Conservation (phyloP, 2,797 vertebrate species). For the Scomberomorus guttatus region DNA sequence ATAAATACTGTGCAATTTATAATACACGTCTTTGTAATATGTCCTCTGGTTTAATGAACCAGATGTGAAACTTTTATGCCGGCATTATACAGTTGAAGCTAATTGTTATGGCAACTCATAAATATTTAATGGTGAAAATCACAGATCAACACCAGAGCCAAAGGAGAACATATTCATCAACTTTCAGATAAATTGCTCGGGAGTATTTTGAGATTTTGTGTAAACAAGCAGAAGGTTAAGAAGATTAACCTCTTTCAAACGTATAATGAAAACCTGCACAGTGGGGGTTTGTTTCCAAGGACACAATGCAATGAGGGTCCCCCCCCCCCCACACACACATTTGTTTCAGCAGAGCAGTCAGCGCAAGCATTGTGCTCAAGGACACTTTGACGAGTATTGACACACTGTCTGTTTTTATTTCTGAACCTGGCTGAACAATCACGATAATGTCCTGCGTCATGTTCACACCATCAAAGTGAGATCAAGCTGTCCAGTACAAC, state of each 20-base stretch:
- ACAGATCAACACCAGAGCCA: background rate
- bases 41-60: too few species aligned
- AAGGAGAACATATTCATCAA: too few species aligned
- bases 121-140: background rate
- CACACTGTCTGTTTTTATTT: background rate
- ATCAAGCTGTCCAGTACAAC: background rate
- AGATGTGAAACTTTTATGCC: too few species aligned
- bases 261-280: too few species aligned
- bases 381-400: background rate
- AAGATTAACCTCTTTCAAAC: background rate
- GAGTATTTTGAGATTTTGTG: background rate
- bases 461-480: background rate
- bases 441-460: background rate
- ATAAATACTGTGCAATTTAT: too few species aligned
- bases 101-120: too few species aligned
- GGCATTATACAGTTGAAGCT: too few species aligned
- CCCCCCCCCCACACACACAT: background rate
- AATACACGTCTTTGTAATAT: too few species aligned
- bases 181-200: too few species aligned
- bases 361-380: background rate
- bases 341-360: background rate
- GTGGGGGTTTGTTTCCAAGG: conserved; percentile 22
- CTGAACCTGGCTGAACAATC: background rate
- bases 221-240: background rate
- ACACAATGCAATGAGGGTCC: background rate